Evolutionary conservation across 2,113 vertebrate genomes (phyloP), one percentile per base, ranked within the genome.

Genomic region (Megaceryle maxima): DNA sequence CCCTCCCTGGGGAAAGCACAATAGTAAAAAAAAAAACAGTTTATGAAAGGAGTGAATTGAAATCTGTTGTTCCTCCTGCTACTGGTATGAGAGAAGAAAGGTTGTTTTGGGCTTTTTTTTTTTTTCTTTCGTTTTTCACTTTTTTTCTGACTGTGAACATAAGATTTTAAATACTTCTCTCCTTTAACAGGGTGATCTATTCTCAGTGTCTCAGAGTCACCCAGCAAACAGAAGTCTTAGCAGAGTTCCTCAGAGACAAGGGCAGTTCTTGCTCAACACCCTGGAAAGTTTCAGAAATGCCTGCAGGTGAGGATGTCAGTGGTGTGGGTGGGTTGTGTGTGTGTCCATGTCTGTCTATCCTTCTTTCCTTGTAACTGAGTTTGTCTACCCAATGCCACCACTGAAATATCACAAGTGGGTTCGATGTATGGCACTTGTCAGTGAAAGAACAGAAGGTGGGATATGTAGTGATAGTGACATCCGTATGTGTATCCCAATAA

Each of bases 281-380:
- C 96, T 99, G 93, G 91, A 98, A 81, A 98, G 98, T 94, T 99
- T 99, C 97, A 98, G 98, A 90, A 98, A 98, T 72, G 98, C 99
- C 92, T 99, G 99, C 98, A 99, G 99, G 99, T 99, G 87, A 97
- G 98, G 92, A 50, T 37, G 56, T 39, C 15, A 6, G 10, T 25
- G 33, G 17, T 62, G 33, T 1, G 4, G 3, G n/a, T 82, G 51
- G 18, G 10, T 64, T 18, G 5, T 73, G 26, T 16, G 26, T 48
- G 22, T 72, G 28, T 88, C 46, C 4, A 5, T 66, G 16, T 79
- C 16, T 5, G 1, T 74, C 62, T 25, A 10, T 82, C 84, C 39
- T 89, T 84, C 62, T 83, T 53, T 85, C 57, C 24, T 48, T 56
- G 46, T 4, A 11, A 63, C 22, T 19, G 2, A 83, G 26, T 79